Percentiles rank a stretch among this genome's conserved stretches.
Evolutionary conservation across 2,888 invertebrate species (phyloP).

Genomic region (Leptinotarsa juncta): DNA sequence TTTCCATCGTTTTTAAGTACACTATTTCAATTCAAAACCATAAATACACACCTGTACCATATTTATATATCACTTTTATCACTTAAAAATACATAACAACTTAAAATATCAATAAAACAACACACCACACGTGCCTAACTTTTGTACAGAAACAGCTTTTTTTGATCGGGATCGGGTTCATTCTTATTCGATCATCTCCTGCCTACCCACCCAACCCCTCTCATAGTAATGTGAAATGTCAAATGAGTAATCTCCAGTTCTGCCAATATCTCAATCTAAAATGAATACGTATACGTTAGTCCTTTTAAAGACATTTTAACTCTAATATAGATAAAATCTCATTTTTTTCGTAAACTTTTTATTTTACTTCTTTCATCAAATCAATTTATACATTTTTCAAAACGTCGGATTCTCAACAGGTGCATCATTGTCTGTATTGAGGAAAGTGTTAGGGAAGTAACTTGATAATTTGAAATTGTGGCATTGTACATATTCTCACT

Average conservation of each 20-base stretch:
- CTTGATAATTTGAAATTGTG: no score
- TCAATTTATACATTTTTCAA: not conserved
- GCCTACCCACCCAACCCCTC: not conserved
- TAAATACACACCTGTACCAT: slow-evolving; percentile 59
- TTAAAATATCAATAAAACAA: slow-evolving; percentile 53
- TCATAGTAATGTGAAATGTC: not conserved
- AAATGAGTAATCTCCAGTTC: not conserved
- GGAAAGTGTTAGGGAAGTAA: no score
- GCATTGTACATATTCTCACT: no score
- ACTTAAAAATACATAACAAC: slow-evolving; percentile 58
- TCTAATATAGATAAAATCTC: no score
- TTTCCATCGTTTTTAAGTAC: slow-evolving; percentile 27
- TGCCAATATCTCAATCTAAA: no score
- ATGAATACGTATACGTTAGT: no score
- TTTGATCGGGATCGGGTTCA: slow-evolving; percentile 49
- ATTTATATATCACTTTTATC: slow-evolving; percentile 42
- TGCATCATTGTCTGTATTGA: not conserved
- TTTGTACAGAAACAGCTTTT: slow-evolving; percentile 59
- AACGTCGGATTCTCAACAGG: not conserved
- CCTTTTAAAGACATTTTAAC: no score
- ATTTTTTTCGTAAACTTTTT: no score
- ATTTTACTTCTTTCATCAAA: not conserved
- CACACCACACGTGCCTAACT: slow-evolving; percentile 60
- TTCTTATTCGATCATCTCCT: not conserved
- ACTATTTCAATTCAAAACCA: slow-evolving; percentile 32